Percentiles rank a stretch among this genome's conserved stretches.
These are phyloP conservation scores for Smithornis capensis DNA, from an alignment of 2,113 vertebrate species.

Conservation along the genomic window DNA sequence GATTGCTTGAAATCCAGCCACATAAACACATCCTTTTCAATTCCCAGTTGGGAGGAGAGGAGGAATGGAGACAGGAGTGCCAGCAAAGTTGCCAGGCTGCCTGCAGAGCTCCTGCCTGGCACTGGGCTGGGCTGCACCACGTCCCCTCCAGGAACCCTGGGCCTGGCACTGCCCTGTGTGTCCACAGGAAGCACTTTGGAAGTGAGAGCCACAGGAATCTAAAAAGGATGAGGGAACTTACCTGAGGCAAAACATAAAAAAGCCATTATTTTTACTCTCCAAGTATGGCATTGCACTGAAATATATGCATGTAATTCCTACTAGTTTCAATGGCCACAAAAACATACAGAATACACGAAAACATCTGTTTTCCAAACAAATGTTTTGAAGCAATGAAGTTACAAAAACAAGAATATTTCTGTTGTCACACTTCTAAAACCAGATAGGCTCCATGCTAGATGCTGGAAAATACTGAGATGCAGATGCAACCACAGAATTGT, in stretches of 20 bases:
- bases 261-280: neutral
- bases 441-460: neutral
- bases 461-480: neutral
- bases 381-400: neutral
- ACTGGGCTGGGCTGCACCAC: neutral
- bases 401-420: neutral
- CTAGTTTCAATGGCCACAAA: constrained; percentile 6
- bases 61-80: neutral
- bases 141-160: neutral
- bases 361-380: neutral
- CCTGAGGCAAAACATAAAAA: constrained; percentile 17
- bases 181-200: neutral
- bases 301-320: neutral
- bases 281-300: neutral
- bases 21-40: neutral
- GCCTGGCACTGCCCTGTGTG: neutral
- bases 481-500: neutral
- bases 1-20: neutral
- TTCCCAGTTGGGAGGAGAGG: neutral
- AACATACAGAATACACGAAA: neutral
- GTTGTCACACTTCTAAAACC: neutral
- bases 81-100: neutral
- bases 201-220: neutral
- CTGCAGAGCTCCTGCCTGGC: neutral
- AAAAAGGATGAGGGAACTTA: neutral